A percentile compares a stretch with the other conserved stretches of the same genome.
phyloP scores from a whole-genome alignment of 2,113 vertebrate species.

The Macquaria australasica region DNA sequence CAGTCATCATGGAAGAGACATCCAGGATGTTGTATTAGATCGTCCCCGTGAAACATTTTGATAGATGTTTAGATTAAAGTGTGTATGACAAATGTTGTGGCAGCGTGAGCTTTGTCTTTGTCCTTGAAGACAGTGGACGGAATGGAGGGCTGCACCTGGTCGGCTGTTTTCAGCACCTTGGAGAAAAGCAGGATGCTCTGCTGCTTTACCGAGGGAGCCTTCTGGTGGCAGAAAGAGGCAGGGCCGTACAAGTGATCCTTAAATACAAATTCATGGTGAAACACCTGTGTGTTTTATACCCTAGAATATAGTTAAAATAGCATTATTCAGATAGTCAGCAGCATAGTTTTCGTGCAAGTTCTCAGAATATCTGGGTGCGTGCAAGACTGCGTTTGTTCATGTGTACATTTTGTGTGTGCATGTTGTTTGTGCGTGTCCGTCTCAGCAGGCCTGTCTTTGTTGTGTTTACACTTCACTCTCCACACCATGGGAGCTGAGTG shows the following conservation, averaged over 20 bases:
- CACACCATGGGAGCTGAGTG: constrained; percentile 42
- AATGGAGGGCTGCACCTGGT: constrained; percentile 78
- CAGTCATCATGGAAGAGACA: constrained; percentile 53
- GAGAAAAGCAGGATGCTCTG: constrained; percentile 52
- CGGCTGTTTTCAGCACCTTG: constrained; percentile 65
- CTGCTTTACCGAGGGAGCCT: constrained; percentile 81
- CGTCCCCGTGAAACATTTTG: constrained; percentile 39
- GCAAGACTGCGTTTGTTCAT: not conserved
- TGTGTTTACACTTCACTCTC: constrained; percentile 47
- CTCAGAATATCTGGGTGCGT: not conserved
- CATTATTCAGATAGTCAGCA: not conserved
- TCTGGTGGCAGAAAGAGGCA: constrained; percentile 81
- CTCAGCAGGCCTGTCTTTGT: constrained; percentile 37
- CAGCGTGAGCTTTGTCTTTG: constrained; percentile 69
- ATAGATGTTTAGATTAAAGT: constrained; percentile 46
- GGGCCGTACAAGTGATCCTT: constrained; percentile 37
- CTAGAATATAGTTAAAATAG: not conserved
- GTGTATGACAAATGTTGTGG: constrained; percentile 43
- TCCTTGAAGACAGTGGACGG: constrained; percentile 76
- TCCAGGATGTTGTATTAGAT: constrained; percentile 34
- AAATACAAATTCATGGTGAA: not conserved
- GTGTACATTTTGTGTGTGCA: not conserved
- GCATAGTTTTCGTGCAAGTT: not conserved
- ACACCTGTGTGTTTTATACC: not conserved
- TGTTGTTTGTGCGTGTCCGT: constrained; percentile 39